Percentiles rank a stretch among this genome's conserved stretches.
Conservation (phyloP, 2,113 vertebrate species). For the Cavia porcellus region DNA sequence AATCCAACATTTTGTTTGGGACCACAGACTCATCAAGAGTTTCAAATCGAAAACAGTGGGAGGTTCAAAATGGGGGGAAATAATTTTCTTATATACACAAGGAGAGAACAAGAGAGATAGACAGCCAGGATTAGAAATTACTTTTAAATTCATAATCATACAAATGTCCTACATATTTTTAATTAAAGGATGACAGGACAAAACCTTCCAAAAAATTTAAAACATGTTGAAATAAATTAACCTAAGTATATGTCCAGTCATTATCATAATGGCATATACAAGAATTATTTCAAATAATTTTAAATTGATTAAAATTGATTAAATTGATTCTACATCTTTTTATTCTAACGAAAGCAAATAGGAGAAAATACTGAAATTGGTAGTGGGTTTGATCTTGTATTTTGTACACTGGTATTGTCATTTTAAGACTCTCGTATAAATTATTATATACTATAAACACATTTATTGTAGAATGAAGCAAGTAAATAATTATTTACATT, state of each 20-base stretch:
- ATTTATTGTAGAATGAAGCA: neutral
- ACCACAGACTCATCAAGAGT: neutral
- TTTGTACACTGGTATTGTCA: neutral
- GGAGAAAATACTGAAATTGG: neutral
- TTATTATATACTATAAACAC: neutral
- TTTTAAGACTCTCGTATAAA: neutral
- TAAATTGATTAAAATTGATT: no score
- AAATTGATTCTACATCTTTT: neutral
- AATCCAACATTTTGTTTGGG: slow-evolving; percentile 23
- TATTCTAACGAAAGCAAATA: neutral
- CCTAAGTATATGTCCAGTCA: neutral
- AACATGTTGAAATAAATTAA: neutral
- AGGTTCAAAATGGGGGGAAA: neutral
- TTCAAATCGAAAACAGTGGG: neutral
- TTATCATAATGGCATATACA: neutral
- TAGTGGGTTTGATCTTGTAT: neutral
- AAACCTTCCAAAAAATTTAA: neutral
- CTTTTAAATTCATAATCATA: slow-evolving; percentile 42
- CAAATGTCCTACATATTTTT: neutral
- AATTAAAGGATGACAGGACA: neutral
- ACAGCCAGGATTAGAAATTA: neutral
- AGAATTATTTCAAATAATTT: slow-evolving; percentile 60
- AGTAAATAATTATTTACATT: neutral
- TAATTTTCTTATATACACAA: neutral
- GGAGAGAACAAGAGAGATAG: neutral